Conservation (phyloP, 2,888 invertebrate species). For the Acheta domesticus region DNA sequence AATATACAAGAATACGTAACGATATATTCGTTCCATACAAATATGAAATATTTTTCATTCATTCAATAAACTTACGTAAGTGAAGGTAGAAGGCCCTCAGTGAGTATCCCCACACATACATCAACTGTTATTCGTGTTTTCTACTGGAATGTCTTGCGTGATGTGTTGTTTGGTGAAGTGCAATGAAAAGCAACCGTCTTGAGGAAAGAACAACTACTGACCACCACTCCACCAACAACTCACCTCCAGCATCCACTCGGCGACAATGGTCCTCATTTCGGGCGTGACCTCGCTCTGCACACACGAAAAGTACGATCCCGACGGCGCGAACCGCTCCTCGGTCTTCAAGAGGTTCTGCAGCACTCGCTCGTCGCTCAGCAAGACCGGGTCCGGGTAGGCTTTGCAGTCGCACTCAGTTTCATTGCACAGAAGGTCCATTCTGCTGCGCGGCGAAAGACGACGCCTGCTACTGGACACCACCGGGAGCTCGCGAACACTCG, state of each 20-base stretch:
- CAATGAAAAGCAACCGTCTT: too few species aligned
- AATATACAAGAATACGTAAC: too few species aligned
- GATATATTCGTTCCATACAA: too few species aligned
- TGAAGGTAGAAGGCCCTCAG: too few species aligned
- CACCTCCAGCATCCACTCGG: constrained; percentile 98
- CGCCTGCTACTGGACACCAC: background rate
- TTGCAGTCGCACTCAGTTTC: constrained; percentile 49
- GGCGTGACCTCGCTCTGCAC: constrained; percentile 87
- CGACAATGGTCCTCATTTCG: constrained; percentile 86
- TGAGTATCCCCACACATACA: too few species aligned
- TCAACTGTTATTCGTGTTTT: too few species aligned
- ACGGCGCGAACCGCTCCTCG: constrained; percentile 79
- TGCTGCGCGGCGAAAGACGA: background rate
- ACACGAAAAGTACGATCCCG: constrained; percentile 73
- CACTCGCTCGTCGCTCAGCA: constrained; percentile 71
- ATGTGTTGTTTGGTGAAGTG: too few species aligned
- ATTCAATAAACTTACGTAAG: too few species aligned
- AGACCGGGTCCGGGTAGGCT: constrained; percentile 68
- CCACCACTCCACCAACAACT: constrained; percentile 43
- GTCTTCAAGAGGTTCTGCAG: constrained; percentile 76
- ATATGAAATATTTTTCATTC: too few species aligned
- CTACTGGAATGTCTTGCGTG: too few species aligned
- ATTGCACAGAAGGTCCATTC: constrained; percentile 52
- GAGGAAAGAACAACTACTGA: too few species aligned
- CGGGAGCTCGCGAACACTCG: too few species aligned